Evolutionary conservation across 2,888 invertebrate species (phyloP).

Genomic region (Bellardia pandia): DNA sequence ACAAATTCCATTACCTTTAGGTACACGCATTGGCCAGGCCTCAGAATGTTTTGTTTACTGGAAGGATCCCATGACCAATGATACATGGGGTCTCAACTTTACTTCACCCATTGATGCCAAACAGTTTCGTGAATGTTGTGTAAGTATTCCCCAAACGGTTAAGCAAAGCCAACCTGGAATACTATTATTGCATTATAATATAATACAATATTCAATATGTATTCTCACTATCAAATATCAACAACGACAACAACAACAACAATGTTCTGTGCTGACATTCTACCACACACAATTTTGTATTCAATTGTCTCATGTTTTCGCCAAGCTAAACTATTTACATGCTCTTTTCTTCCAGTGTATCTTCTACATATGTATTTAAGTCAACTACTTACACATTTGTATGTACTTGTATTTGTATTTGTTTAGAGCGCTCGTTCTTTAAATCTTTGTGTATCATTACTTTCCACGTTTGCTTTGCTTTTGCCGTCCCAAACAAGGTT

Average conservation of each 20-base stretch:
- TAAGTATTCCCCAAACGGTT: conserved; percentile 87
- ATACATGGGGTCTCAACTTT: conserved; percentile 99
- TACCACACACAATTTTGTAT: conserved; percentile 17
- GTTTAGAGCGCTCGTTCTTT: conserved; percentile 1
- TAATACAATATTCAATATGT: not conserved
- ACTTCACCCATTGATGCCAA: conserved; percentile 98
- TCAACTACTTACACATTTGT: conserved; percentile 6
- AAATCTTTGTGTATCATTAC: not conserved
- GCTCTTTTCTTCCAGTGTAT: conserved; percentile 45
- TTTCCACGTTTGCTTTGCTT: conserved; percentile 76
- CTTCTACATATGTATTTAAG: too few species aligned
- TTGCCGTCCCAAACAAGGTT: conserved; percentile 78
- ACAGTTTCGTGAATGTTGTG: conserved; percentile 98
- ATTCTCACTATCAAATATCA: conserved; percentile 14
- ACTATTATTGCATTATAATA: conserved; percentile 39
- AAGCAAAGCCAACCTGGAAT: conserved; percentile 76
- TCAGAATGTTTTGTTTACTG: conserved; percentile 99
- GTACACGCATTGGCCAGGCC: conserved; percentile 97
- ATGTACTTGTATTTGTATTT: not conserved
- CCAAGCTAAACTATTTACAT: conserved; percentile 33
- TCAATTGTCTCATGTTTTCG: conserved; percentile 28
- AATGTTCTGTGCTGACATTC: conserved; percentile 61
- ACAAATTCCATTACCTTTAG: conserved; percentile 85
- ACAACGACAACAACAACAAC: conserved; percentile 43
- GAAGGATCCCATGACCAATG: conserved; percentile 98